Percentiles rank a stretch among this genome's conserved stretches.
Conservation (phyloP, 1,140 invertebrate genomes). For the Aphis gossypii region DNA sequence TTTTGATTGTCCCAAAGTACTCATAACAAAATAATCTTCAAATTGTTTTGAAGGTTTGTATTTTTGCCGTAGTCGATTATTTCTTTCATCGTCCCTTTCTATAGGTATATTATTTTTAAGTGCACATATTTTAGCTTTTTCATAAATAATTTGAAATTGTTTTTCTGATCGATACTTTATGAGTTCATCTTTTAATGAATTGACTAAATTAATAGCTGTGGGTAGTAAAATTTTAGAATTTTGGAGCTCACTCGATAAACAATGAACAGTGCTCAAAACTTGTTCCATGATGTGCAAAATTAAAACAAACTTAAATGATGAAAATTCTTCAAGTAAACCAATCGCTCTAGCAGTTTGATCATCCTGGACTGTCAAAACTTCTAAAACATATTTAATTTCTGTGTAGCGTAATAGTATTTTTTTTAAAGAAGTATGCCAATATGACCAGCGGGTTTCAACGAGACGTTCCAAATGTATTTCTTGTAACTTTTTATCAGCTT, state of each 20-base stretch:
- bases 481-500: too few relatives aligned
- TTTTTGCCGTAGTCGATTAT: background rate
- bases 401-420: too few relatives aligned
- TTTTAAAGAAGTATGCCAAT: too few relatives aligned
- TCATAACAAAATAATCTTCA: conserved; percentile 2
- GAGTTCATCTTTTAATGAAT: background rate
- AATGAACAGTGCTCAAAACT: too few relatives aligned
- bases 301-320: too few relatives aligned
- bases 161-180: background rate
- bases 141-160: too few relatives aligned
- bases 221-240: background rate
- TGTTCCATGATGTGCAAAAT: conserved; percentile 1
- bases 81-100: background rate
- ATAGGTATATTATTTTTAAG: background rate
- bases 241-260: background rate
- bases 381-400: too few relatives aligned
- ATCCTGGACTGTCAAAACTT: too few relatives aligned
- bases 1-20: background rate
- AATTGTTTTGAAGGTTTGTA: background rate
- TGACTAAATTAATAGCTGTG: background rate
- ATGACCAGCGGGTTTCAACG: too few relatives aligned
- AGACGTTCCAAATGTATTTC: too few relatives aligned
- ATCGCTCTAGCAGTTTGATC: too few relatives aligned
- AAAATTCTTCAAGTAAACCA: too few relatives aligned
- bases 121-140: conserved; percentile 8